Conservation (phyloP, 2,113 vertebrate species). For the Muntiacus reevesi region DNA sequence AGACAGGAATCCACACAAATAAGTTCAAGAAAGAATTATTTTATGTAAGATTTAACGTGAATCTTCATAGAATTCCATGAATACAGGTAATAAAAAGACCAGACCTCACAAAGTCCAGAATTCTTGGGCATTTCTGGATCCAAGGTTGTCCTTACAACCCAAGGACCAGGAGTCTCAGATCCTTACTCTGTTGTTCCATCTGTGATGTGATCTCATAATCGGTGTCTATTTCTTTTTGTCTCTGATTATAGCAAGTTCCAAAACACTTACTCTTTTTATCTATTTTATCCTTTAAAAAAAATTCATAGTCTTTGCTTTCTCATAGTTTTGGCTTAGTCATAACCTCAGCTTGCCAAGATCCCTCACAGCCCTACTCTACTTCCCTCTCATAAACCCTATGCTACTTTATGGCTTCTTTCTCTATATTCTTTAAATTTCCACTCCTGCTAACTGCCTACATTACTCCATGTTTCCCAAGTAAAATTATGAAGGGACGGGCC, state of each 20-base stretch:
- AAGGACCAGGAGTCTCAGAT: not conserved
- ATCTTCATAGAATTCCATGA: not conserved
- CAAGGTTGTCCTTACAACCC: not conserved
- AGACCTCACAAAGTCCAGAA: not conserved
- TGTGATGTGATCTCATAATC: not conserved
- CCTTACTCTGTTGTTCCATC: not conserved
- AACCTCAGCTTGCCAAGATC: not conserved
- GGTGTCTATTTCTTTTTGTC: not conserved
- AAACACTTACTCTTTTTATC: not conserved
- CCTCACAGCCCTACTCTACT: not conserved
- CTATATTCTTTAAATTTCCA: not conserved
- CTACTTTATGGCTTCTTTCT: not conserved
- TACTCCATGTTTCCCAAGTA: not conserved
- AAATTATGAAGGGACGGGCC: not conserved
- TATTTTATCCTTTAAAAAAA: not conserved
- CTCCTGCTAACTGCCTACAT: not conserved
- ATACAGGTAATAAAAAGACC: not conserved
- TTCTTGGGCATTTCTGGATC: not conserved
- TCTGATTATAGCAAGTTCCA: not conserved
- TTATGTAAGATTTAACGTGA: not conserved
- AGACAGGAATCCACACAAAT: not conserved
- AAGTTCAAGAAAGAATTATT: not conserved
- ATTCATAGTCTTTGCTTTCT: not conserved
- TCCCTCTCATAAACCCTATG: not conserved
- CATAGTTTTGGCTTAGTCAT: not conserved